Conservation (phyloP, 2,113 vertebrate species). For the Copsychus sechellarum region DNA sequence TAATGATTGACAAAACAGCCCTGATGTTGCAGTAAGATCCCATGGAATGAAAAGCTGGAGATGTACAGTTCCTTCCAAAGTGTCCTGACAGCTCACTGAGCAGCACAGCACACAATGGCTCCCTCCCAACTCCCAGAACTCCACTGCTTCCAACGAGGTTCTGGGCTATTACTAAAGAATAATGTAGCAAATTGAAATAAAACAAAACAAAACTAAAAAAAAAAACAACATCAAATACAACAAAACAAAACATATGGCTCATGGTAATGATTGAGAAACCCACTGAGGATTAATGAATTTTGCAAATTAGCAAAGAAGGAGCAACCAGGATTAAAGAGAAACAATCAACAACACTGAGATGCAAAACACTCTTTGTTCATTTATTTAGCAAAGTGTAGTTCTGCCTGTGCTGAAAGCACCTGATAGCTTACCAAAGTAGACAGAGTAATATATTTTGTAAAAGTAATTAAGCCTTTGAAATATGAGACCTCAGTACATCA, state of each 20-base stretch:
- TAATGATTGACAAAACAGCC: not conserved
- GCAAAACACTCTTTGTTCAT: slow-evolving; percentile 34
- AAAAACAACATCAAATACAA: not conserved
- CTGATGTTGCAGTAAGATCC: not conserved
- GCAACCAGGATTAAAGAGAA: slow-evolving; percentile 25
- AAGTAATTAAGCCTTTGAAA: slow-evolving; percentile 66
- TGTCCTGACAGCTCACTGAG: slow-evolving; percentile 9
- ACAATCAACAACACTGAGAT: not conserved
- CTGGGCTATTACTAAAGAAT: not conserved
- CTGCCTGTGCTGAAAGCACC: not conserved
- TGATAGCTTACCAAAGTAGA: slow-evolving; percentile 5
- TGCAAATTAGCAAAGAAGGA: slow-evolving; percentile 46
- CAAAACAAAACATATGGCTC: slow-evolving; percentile 11
- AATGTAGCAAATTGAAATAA: not conserved
- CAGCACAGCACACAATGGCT: slow-evolving; percentile 11
- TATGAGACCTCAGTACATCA: slow-evolving; percentile 15
- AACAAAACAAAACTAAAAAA: not conserved
- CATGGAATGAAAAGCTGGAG: not conserved
- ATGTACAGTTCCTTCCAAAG: slow-evolving; percentile 2
- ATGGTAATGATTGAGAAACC: slow-evolving; percentile 10
- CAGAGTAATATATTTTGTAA: slow-evolving; percentile 50
- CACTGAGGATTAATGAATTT: slow-evolving; percentile 41
- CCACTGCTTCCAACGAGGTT: not conserved
- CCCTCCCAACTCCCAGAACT: slow-evolving; percentile 30
- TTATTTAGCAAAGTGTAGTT: slow-evolving; percentile 21